Conservation (phyloP, 2,888 invertebrate genomes). For the Elmis aenea region DNA sequence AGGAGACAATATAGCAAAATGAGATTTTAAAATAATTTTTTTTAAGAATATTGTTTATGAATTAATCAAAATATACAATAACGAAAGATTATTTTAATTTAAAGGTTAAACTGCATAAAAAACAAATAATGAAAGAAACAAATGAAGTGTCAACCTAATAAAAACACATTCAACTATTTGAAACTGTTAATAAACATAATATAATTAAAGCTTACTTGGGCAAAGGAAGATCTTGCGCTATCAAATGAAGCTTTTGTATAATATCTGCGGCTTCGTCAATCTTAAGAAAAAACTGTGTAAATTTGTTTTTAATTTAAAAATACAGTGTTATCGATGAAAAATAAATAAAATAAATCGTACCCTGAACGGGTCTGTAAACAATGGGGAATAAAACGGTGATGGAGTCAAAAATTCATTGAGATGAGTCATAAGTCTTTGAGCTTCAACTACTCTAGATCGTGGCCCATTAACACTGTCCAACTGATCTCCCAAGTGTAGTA, state of each 20-base stretch:
- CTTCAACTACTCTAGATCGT: constrained; percentile 89
- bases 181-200: no score
- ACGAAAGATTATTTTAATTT: no score
- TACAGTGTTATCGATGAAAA: background rate
- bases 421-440: constrained; percentile 85
- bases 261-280: constrained; percentile 94
- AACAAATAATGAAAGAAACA: no score
- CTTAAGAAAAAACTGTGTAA: no score
- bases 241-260: constrained; percentile 92
- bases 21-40: no score
- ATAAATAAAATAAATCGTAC: constrained; percentile 44
- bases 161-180: no score
- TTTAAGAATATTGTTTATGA: no score
- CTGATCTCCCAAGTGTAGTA: constrained; percentile 97
- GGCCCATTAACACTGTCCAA: constrained; percentile 95
- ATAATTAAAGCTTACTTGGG: constrained; percentile 60
- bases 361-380: constrained; percentile 80
- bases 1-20: no score
- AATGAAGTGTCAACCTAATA: no score
- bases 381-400: constrained; percentile 76
- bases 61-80: no score
- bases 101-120: no score
- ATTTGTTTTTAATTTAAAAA: constrained; percentile 34
- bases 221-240: constrained; percentile 89
- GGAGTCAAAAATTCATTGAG: constrained; percentile 88